Evolutionary conservation across 1,140 invertebrate genomes (phyloP).

Genomic region (Papilio xuthus): DNA sequence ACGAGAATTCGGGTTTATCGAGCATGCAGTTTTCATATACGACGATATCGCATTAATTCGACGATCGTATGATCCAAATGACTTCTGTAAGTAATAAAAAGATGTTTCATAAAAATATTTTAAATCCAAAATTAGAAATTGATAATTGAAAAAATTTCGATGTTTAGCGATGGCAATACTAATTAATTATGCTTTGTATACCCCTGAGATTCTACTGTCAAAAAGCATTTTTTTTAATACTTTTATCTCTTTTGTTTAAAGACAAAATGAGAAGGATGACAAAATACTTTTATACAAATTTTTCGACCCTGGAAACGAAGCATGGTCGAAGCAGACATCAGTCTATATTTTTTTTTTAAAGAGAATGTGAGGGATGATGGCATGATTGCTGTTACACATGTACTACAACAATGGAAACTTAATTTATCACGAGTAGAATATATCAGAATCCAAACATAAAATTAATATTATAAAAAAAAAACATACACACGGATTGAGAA

Average conservation of each 20-base stretch:
- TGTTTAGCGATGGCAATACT: slow-evolving; percentile 20
- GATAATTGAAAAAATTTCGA: neutral
- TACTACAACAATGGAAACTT: neutral
- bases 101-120: neutral
- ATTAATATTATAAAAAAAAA: neutral
- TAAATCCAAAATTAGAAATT: neutral
- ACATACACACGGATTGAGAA: no score
- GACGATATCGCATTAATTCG: slow-evolving; percentile 60
- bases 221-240: neutral
- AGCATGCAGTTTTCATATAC: slow-evolving; percentile 75
- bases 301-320: neutral
- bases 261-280: neutral
- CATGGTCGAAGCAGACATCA: neutral
- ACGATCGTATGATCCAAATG: slow-evolving; percentile 60
- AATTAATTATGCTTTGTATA: neutral
- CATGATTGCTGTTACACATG: neutral
- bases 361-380: neutral
- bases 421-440: neutral
- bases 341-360: neutral
- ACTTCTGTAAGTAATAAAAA: slow-evolving; percentile 54
- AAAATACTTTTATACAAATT: neutral
- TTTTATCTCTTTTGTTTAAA: neutral
- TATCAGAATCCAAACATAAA: neutral
- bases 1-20: slow-evolving; percentile 73
- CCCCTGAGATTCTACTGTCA: neutral